These are phyloP conservation scores for Dasypus novemcinctus DNA, from an alignment of 2,113 vertebrate species.

Conservation along the genomic window DNA sequence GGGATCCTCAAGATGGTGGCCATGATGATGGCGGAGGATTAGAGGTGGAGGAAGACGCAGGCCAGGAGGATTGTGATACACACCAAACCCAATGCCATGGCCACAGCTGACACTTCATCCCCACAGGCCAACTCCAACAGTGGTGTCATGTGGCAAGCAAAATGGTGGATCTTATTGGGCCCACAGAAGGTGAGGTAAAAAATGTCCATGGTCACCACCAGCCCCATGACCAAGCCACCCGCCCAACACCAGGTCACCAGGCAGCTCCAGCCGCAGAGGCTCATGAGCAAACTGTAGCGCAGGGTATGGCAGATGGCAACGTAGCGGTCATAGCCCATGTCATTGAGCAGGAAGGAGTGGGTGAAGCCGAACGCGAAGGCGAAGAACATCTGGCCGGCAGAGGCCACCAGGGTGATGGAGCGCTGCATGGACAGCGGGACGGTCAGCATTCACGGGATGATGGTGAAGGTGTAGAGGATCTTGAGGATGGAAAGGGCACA, in stretches of 20 bases:
- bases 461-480: conserved; percentile 30
- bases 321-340: too few relatives aligned
- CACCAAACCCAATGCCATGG: conserved; percentile 35
- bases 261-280: not conserved
- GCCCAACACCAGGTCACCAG: conserved; percentile 52
- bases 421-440: not conserved
- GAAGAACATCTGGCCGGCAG: conserved; percentile 62
- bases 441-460: conserved; percentile 41
- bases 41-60: not conserved
- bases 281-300: too few relatives aligned
- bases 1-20: not conserved
- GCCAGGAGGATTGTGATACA: conserved; percentile 44
- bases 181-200: too few relatives aligned
- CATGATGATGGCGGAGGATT: conserved; percentile 53
- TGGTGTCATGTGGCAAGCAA: conserved; percentile 57
- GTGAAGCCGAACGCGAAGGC: conserved; percentile 60
- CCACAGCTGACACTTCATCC: not conserved
- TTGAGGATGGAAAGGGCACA: conserved; percentile 46
- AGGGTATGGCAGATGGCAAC: too few relatives aligned
- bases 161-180: conserved; percentile 45
- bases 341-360: too few relatives aligned
- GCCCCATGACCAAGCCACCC: conserved; percentile 60
- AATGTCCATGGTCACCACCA: too few relatives aligned
- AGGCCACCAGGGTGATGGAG: conserved; percentile 35
- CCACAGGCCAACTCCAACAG: conserved; percentile 68